Conservation (phyloP, 2,113 vertebrate genomes). For the Mirounga angustirostris region DNA sequence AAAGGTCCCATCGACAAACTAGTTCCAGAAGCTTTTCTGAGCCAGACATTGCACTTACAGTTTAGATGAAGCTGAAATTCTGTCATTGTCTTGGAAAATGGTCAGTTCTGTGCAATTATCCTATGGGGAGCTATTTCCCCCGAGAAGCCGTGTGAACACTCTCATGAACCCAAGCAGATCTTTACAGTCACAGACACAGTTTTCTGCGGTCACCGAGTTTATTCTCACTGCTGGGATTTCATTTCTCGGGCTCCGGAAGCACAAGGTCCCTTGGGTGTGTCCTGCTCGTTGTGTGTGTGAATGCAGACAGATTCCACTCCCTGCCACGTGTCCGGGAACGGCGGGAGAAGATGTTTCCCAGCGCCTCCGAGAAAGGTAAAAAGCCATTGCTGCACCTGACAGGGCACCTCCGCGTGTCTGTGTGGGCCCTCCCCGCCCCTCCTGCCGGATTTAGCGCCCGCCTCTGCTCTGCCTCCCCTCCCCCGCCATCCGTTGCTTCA, state of each 20-base stretch:
- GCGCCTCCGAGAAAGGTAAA: background rate
- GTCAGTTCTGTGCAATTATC: background rate
- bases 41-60: background rate
- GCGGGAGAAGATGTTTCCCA: background rate
- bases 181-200: background rate
- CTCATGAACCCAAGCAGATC: background rate
- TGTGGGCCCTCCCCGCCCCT: fast-evolving
- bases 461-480: background rate
- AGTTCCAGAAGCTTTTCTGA: background rate
- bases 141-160: background rate
- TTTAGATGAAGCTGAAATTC: background rate
- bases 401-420: fast-evolving
- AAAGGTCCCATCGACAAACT: background rate
- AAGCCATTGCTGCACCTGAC: background rate
- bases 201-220: background rate
- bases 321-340: background rate
- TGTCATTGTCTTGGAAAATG: background rate
- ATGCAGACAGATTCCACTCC: background rate
- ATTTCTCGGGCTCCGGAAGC: background rate
- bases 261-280: background rate
- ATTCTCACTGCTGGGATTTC: background rate
- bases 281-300: fast-evolving
- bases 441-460: background rate
- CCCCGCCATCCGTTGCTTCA: no score
- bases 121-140: background rate